These are phyloP conservation scores for Tetraodon nigroviridis DNA, from an alignment of 2,113 vertebrate species.

Conservation along the genomic window DNA sequence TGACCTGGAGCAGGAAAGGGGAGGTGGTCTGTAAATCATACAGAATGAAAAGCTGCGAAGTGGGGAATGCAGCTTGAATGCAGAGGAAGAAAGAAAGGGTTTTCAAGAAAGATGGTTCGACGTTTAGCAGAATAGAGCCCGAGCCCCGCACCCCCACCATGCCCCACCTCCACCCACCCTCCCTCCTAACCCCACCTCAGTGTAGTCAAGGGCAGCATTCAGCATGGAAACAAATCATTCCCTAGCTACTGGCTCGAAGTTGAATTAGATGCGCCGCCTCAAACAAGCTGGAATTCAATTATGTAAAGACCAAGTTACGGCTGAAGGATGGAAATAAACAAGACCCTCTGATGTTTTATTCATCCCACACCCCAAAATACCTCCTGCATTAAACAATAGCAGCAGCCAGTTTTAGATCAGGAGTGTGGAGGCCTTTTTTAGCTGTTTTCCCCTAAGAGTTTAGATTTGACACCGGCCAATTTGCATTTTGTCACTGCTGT, in stretches of 20 bases:
- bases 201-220: neutral
- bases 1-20: conserved; percentile 14
- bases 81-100: conserved; percentile 4
- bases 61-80: conserved; percentile 13
- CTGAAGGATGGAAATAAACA: conserved; percentile 68
- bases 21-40: conserved; percentile 54
- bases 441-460: conserved; percentile 28
- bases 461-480: conserved; percentile 25
- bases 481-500: conserved; percentile 32
- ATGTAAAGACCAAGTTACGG: conserved; percentile 65
- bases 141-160: neutral
- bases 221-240: conserved; percentile 61
- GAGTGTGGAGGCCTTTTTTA: neutral
- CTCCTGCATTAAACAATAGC: conserved; percentile 57
- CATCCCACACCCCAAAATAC: conserved; percentile 57
- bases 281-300: conserved; percentile 58
- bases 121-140: conserved; percentile 10
- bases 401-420: conserved; percentile 27
- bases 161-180: neutral
- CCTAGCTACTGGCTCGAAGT: conserved; percentile 39
- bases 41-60: conserved; percentile 55
- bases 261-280: conserved; percentile 63
- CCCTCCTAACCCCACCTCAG: no score
- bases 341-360: conserved; percentile 68
- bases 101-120: conserved; percentile 1